Evolutionary conservation across 2,888 invertebrate genomes (phyloP).

Genomic region (Pheosia gnoma): DNA sequence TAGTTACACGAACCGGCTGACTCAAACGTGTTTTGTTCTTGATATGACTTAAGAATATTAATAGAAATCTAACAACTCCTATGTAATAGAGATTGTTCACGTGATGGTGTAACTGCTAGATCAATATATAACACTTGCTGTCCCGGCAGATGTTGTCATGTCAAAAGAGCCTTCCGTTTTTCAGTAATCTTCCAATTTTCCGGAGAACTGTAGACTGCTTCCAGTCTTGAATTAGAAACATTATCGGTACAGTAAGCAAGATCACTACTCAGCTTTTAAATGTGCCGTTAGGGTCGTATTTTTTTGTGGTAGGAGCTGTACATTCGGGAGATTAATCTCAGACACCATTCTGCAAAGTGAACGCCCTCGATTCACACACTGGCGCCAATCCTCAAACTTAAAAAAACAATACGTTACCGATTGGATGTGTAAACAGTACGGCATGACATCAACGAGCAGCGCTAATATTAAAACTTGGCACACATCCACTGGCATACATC

Average conservation of each 20-base stretch:
- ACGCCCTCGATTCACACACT: constrained; percentile 16
- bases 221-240: too few species aligned
- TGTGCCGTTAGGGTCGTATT: too few species aligned
- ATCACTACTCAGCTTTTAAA: too few species aligned
- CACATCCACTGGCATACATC: constrained; percentile 52
- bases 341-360: not conserved
- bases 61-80: not conserved
- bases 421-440: constrained; percentile 62
- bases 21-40: constrained; percentile 13
- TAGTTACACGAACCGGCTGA: constrained; percentile 18
- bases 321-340: too few species aligned
- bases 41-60: not conserved
- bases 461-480: constrained; percentile 81
- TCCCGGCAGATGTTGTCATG: too few species aligned
- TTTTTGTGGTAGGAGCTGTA: too few species aligned
- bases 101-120: too few species aligned
- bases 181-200: too few species aligned
- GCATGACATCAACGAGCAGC: constrained; percentile 70
- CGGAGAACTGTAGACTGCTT: too few species aligned
- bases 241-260: too few species aligned
- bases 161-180: too few species aligned
- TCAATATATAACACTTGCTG: too few species aligned
- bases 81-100: not conserved
- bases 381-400: constrained; percentile 16
- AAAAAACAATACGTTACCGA: constrained; percentile 46